Base-by-base conservation (phyloP, 2,113 vertebrate species). In the Sprattus sprattus region DNA sequence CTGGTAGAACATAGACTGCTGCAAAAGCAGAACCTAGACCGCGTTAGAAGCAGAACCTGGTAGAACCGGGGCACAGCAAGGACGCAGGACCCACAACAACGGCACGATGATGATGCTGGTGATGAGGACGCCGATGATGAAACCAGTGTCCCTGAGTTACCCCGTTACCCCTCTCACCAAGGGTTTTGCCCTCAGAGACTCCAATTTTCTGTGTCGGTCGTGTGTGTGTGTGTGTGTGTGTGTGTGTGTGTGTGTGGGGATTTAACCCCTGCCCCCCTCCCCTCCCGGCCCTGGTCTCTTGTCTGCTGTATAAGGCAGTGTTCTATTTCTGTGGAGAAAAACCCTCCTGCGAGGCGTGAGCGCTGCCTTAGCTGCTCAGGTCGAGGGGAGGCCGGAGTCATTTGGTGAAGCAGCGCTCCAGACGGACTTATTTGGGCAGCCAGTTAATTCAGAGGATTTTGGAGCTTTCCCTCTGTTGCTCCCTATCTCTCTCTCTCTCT, bases 391-490 rank as follows among this genome's bases (percentile, higher is more conserved):
- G 86, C 87, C 71, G 75, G 54, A 25, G 81, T 88, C 57, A 82
- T 90, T 88, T 85, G 81, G 25, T 45, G 50, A 84, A 80, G 57
- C n/a, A 5, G 85, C 82, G 81, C 75, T 88, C 49, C 82, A 85
- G 86, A 89, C 87, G 88, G 87, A 88, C 89, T 88, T 91, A 88
- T 92, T 92, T 90, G 90, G 90, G 88, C 87, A 90, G 86, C 50
- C 60, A 85, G 81, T 87, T 49, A 81, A 50, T 85, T 85, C 11
- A 28, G 85, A 81, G 67, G 75, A 52, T 83, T 86, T 44, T 83
- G 57, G 83, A 84, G 81, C 45, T 84, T 82, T 84, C 45, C 47
- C 25, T 84, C 13, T 8, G 22, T 47, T 67, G 49, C 60, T 84
- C 54, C 82, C 80, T 16, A 20, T 47, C 22, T 46, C 45, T 46